Evolutionary conservation across 2,888 invertebrate species (phyloP).

Genomic region (Mythimna impura): DNA sequence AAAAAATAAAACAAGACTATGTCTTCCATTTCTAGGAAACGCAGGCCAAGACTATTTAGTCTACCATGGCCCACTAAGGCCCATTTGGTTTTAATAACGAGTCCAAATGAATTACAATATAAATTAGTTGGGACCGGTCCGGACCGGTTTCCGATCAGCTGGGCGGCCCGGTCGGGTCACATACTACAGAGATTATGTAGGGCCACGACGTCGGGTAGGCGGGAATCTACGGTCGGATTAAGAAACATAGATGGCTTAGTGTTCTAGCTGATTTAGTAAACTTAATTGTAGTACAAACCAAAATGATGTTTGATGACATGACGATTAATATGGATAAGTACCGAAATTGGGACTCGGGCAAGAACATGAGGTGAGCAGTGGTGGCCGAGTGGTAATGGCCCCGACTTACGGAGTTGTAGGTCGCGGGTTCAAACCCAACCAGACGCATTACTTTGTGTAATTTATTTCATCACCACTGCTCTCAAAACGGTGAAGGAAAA

Average conservation of each 20-base stretch:
- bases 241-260: neutral
- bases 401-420: no score
- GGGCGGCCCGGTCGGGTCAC: constrained; percentile 48
- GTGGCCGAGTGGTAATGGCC: no score
- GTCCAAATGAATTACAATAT: constrained; percentile 65
- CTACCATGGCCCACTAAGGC: constrained; percentile 34
- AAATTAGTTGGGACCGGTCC: constrained; percentile 62
- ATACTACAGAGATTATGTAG: constrained; percentile 38
- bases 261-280: neutral
- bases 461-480: no score
- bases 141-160: constrained; percentile 66
- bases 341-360: no score
- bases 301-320: no score
- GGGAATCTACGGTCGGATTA: constrained; percentile 1
- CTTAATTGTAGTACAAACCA: no score
- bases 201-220: constrained; percentile 28
- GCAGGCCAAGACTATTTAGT: constrained; percentile 16
- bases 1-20: neutral
- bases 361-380: no score
- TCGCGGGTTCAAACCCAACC: no score
- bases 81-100: constrained; percentile 60
- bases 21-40: neutral
- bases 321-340: no score
- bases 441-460: no score
- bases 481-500: no score